phyloP scores from a whole-genome alignment of 64 coral and sea anemone species.

The Montipora foliosa region DNA sequence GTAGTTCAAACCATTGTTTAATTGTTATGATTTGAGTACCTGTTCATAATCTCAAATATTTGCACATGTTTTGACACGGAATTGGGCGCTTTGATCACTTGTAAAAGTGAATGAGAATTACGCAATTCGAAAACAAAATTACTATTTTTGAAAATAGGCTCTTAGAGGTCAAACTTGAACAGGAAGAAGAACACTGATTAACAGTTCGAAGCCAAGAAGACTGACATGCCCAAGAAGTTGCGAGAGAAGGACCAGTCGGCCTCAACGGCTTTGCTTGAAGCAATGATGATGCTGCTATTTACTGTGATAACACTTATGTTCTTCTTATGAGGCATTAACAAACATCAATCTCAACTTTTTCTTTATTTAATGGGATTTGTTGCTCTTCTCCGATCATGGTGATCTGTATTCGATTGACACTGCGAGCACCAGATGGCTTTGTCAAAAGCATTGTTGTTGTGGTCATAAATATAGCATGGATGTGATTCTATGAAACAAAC shows the following conservation, averaged over 20 bases:
- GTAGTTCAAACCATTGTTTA: background rate
- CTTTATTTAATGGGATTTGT: background rate
- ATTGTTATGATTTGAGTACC: background rate
- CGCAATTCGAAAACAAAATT: background rate
- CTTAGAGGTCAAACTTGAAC: background rate
- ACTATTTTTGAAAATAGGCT: background rate
- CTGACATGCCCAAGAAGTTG: slow-evolving; percentile 10
- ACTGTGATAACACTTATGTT: background rate
- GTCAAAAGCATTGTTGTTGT: background rate
- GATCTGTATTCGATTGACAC: background rate
- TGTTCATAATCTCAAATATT: background rate
- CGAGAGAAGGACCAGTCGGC: background rate
- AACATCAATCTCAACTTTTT: background rate
- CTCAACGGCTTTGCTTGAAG: slow-evolving; percentile 12
- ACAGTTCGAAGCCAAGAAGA: too few relatives aligned
- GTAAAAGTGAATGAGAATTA: background rate
- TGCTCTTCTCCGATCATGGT: background rate
- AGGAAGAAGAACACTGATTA: background rate
- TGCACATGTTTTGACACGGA: background rate
- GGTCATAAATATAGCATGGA: background rate
- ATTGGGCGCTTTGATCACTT: background rate
- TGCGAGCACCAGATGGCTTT: background rate
- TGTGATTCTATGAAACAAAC: background rate
- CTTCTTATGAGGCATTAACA: background rate
- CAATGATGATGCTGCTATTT: background rate